A percentile compares a stretch with the other conserved stretches of the same genome.
Conservation (phyloP, 2,113 vertebrate species). For the Mus pahari region DNA sequence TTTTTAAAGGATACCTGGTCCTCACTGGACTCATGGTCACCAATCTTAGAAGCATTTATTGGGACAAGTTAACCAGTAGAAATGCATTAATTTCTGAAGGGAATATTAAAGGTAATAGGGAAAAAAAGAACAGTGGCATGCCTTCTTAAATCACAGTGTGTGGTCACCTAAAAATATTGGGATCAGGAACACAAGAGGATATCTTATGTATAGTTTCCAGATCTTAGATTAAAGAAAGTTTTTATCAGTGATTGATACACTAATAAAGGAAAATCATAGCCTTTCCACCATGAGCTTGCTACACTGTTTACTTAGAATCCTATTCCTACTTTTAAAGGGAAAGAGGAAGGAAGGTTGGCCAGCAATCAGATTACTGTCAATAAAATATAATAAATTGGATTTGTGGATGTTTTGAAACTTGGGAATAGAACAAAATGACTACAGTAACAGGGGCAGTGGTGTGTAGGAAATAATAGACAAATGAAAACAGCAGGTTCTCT, state of each 20-base stretch:
- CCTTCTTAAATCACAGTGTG: neutral
- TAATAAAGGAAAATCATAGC: neutral
- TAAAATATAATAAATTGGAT: neutral
- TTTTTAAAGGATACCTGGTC: neutral
- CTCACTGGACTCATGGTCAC: neutral
- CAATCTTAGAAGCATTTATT: neutral
- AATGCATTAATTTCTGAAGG: neutral
- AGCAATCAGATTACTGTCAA: neutral
- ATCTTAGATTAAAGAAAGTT: neutral
- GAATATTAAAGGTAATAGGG: neutral
- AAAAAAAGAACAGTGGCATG: neutral
- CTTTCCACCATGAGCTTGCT: neutral
- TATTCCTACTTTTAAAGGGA: neutral
- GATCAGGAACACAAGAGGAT: neutral
- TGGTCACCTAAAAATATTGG: neutral
- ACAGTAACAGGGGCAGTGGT: neutral
- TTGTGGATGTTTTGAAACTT: conserved; percentile 11
- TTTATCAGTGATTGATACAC: neutral
- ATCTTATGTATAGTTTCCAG: neutral
- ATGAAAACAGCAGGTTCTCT: neutral
- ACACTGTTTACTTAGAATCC: neutral
- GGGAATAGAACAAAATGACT: conserved; percentile 33
- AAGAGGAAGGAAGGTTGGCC: neutral
- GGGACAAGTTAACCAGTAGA: neutral
- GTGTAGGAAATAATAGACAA: neutral